A percentile compares a stretch with the other conserved stretches of the same genome.
Conservation (phyloP, 2,888 invertebrate genomes). For the Colostygia pectinataria region DNA sequence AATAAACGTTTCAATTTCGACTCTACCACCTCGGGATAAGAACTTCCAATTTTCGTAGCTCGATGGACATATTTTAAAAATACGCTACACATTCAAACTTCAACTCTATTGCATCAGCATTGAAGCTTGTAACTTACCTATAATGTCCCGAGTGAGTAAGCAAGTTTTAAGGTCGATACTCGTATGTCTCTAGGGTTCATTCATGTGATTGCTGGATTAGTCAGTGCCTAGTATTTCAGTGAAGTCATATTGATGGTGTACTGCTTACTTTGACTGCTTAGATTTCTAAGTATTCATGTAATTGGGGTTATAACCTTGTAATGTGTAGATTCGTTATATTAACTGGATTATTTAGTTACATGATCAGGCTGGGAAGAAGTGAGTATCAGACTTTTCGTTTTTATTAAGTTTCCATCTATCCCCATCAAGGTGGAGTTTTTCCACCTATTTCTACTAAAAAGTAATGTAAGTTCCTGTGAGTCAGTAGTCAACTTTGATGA, state of each 20-base stretch:
- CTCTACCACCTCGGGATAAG: not conserved
- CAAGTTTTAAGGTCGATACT: constrained; percentile 35
- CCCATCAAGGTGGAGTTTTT: no score
- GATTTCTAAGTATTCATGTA: constrained; percentile 25
- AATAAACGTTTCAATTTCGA: not conserved
- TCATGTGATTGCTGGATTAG: constrained; percentile 29
- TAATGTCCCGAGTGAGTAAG: constrained; percentile 7
- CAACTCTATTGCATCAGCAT: constrained; percentile 1
- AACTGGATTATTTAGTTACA: constrained; percentile 36
- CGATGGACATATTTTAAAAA: not conserved
- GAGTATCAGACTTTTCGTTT: constrained; percentile 27
- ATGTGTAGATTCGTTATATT: constrained; percentile 48
- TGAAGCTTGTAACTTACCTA: not conserved
- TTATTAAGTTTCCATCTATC: no score
- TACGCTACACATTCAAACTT: not conserved
- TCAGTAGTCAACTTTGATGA: no score
- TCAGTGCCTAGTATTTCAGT: constrained; percentile 34
- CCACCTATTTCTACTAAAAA: no score
- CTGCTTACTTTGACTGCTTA: no score
- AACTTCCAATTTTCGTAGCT: not conserved
- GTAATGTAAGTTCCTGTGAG: no score
- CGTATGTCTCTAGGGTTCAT: constrained; percentile 31
- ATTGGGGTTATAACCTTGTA: constrained; percentile 36
- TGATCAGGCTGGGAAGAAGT: constrained; percentile 38
- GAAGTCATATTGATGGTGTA: constrained; percentile 30